phyloP scores from a whole-genome alignment of 2,113 vertebrate species.

The Pyxicephalus adspersus region DNA sequence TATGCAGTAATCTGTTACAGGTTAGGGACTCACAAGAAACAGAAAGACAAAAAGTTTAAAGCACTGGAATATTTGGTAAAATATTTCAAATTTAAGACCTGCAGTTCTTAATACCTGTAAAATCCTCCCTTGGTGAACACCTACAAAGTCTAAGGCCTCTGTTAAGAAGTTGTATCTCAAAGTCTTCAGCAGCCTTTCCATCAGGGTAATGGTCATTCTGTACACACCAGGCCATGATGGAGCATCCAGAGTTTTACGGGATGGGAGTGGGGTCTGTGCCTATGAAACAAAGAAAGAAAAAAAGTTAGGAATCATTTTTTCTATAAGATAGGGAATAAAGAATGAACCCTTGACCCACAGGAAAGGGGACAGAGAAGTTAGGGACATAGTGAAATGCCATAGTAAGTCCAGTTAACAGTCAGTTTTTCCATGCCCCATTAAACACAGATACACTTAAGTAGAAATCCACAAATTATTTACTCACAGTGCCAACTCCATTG shows the following conservation, averaged over 20 bases:
- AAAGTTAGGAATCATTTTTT: no score
- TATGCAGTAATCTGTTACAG: neutral
- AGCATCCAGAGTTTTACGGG: constrained; percentile 85
- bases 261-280: constrained; percentile 73
- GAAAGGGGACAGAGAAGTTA: no score
- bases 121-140: constrained; percentile 95
- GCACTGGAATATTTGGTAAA: neutral
- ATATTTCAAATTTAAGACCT: no score
- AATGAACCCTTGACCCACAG: no score
- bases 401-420: no score
- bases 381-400: no score
- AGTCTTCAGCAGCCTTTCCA: constrained; percentile 94
- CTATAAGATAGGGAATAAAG: no score
- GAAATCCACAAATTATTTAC: neutral
- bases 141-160: constrained; percentile 91
- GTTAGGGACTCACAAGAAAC: no score
- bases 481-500: constrained; percentile 69
- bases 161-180: constrained; percentile 96
- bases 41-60: no score
- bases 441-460: no score
- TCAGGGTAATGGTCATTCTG: constrained; percentile 90
- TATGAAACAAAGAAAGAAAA: neutral
- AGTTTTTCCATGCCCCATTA: no score
- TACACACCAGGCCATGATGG: constrained; percentile 95
- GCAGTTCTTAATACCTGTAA: constrained; percentile 78